Evolutionary conservation across 2,113 vertebrate species (phyloP), one percentile per base, ranked within the genome.

Genomic region (Thryonomys swinderianus): DNA sequence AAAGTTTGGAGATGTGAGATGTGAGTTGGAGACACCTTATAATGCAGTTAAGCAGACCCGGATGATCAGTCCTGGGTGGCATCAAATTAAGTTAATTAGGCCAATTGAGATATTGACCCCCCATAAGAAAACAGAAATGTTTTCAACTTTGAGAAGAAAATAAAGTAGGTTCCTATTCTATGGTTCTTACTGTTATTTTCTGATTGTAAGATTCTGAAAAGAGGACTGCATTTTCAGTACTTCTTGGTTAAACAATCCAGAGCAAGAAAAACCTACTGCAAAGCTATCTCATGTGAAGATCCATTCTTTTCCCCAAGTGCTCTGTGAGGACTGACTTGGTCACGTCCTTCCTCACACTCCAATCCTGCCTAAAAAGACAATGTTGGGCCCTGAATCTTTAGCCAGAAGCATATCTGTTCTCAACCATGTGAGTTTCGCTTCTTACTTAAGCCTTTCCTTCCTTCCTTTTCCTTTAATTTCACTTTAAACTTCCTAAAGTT

Each of bases 391-490:
- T 92, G 42, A 88, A 53, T 85, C 89, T 87, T 93, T 48, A 85
- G 61, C 82, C 90, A 95, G 73, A 95, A 88, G 82, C 92, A 83
- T 85, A 92, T 76, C 66, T 93, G 94, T 90, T 55, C 94, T 93
- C 81, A 74, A 48, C 30, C 40, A 61, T 85, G 55, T 90, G 76
- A 69, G n/a, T 76, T 85, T 95, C 45, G 51, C 59, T 73, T 96
- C 95, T 90, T 73, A 88, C 45, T 93, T 84, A 86, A 82, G 45
- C 14, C 91, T 95, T 95, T 69, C 73, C 79, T 94, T 87, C 45
- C 74, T 85, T 95, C 62, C 88, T 82, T 62, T 59, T 88, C 88
- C 57, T 86, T 96, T 91, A 62, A 80, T 95, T 95, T 97, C 82
- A 74, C 82, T 61, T 23, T 71, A 48, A 20, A 78, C 66, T 32